These are phyloP conservation scores for Caenorhabditis briggsae DNA, from an alignment of 1,140 invertebrate genomes.

Conservation along the genomic window DNA sequence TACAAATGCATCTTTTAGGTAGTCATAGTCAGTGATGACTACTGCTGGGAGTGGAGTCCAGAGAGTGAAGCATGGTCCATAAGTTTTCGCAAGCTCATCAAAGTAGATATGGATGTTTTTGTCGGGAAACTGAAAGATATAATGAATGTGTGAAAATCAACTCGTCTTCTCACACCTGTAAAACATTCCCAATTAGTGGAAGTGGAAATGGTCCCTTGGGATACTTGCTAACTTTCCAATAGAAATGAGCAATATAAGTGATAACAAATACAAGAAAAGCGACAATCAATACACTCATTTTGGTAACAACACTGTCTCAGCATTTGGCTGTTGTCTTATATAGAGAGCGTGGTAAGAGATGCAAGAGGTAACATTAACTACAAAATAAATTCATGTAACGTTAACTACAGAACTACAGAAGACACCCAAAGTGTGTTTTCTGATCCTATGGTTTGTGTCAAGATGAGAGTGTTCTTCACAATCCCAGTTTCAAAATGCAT, in stretches of 20 bases:
- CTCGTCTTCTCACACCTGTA: neutral
- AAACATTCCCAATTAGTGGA: constrained; percentile 1
- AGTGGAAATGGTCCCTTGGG: constrained; percentile 29
- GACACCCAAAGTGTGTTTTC: neutral
- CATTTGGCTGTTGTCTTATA: neutral
- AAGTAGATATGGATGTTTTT: neutral
- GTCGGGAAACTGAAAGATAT: neutral
- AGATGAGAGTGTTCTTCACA: too few relatives aligned
- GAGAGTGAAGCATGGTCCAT: constrained; percentile 21
- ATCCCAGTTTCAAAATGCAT: too few relatives aligned
- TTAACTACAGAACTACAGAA: neutral
- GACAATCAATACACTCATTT: constrained; percentile 15
- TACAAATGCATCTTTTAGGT: constrained; percentile 28
- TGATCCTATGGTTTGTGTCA: constrained; percentile 3
- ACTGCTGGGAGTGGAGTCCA: constrained; percentile 20
- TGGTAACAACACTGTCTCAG: neutral
- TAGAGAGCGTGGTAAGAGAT: neutral
- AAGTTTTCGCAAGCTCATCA: neutral
- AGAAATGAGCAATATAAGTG: neutral
- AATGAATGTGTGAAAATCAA: neutral
- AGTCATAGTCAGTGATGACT: constrained; percentile 16
- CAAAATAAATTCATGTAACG: neutral
- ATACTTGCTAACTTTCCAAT: constrained; percentile 34
- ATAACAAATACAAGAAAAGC: neutral
- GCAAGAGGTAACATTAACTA: neutral